Percentiles rank a stretch among this genome's conserved stretches.
Conservation (phyloP, 53 echinoderm and acorn worm species). For the Echinometra lucunter region DNA sequence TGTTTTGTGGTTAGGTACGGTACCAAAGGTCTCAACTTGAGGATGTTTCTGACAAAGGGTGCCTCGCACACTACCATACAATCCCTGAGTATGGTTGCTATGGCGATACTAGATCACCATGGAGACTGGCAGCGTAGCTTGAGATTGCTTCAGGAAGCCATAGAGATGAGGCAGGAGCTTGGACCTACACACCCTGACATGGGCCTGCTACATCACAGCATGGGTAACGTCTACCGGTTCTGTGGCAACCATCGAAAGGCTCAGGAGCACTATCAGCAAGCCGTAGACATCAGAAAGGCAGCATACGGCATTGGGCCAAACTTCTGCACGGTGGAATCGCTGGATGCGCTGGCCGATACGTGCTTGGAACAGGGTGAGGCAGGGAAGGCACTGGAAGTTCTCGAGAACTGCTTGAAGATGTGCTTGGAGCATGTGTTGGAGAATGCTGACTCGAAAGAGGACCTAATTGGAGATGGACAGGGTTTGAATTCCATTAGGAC, state of each 20-base stretch:
- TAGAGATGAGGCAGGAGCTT: constrained; percentile 60
- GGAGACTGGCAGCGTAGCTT: constrained; percentile 32
- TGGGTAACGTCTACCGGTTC: constrained; percentile 57
- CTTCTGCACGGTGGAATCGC: constrained; percentile 64
- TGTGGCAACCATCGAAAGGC: neutral
- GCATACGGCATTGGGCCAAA: constrained; percentile 52
- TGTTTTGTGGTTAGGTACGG: constrained; percentile 32
- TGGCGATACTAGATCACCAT: constrained; percentile 38
- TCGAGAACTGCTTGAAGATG: constrained; percentile 48
- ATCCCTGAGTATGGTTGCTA: constrained; percentile 62
- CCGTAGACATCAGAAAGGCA: neutral
- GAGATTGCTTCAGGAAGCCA: constrained; percentile 41
- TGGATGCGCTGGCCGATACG: constrained; percentile 45
- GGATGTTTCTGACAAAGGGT: constrained; percentile 35
- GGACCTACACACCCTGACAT: constrained; percentile 57
- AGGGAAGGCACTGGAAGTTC: constrained; percentile 9
- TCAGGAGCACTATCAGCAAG: constrained; percentile 30
- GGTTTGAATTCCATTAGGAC: neutral
- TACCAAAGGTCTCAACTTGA: constrained; percentile 33
- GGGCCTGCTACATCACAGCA: constrained; percentile 57
- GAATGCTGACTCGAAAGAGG: neutral
- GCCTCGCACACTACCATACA: constrained; percentile 46
- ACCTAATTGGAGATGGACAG: neutral
- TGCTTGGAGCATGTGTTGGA: neutral
- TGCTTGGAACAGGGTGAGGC: constrained; percentile 22